Evolutionary conservation across 2,113 vertebrate genomes (phyloP), one percentile per base, ranked within the genome.

Genomic region (Lagenorhynchus albirostris): DNA sequence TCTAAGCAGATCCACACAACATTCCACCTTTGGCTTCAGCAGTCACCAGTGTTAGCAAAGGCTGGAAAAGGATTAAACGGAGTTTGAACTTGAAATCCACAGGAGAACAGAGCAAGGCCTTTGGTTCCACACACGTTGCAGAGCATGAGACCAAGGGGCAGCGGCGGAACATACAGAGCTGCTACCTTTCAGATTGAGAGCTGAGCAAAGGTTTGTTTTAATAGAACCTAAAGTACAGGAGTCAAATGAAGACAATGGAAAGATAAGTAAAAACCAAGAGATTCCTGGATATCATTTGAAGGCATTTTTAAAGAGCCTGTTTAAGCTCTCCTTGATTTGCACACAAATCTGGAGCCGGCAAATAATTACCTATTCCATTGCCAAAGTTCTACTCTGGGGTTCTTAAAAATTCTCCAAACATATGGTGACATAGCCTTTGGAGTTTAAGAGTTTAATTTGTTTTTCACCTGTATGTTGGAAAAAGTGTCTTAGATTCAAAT

Each of bases 391-490:
- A 33, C 18, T 58, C 60, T 68, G 14, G 20, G 44, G 31, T 92
- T 82, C 77, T 73, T 85, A 62, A 68, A 73, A 89, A 53, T 76
- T 55, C 38, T 80, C 47, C 53, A 38, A 81, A 13, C 26, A 77
- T 68, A 60, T 31, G 10, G 8, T 83, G 53, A 36, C 21, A 62
- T 29, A 82, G 18, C 47, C 13, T 73, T 65, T n/a, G 50, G 41
- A 87, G 65, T 58, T 83, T 68, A 91, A 91, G 18, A 96, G 92
- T 83, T 55, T 94, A 81, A 84, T 88, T 90, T 91, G 29, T 18
- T 86, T 92, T 95, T 85, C 60, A 91, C 15, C 77, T 80, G 4
- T 80, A n/a, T 50, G 8, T 31, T 65, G 14, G 33, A n/a, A 67
- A 74, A 95, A 71, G 73, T 53, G 25, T 86, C 4, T 96, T 86